Conservation (phyloP, 92 coral and sea anemone species). For the Phenganax marumi region DNA sequence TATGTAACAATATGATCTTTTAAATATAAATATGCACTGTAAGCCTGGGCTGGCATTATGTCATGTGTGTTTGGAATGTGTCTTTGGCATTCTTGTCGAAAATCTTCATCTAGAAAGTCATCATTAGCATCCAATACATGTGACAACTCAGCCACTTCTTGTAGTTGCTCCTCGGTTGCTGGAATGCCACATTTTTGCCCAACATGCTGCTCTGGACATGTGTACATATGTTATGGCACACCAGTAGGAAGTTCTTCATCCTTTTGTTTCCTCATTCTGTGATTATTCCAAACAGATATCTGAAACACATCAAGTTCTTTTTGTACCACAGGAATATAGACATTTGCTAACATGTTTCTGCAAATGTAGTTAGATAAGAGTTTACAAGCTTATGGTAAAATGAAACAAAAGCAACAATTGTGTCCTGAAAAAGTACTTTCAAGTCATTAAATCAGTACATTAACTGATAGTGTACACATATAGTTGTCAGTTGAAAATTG, state of each 20-base stretch:
- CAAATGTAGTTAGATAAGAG: conserved; percentile 12
- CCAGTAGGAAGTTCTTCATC: conserved; percentile 66
- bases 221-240: conserved; percentile 62
- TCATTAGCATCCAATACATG: conserved; percentile 53
- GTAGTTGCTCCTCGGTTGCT: conserved; percentile 57
- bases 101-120: conserved; percentile 49
- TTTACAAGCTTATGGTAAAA: neutral
- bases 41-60: conserved; percentile 62
- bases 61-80: conserved; percentile 62
- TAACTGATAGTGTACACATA: neutral
- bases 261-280: conserved; percentile 43
- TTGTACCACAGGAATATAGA: conserved; percentile 7
- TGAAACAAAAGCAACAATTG: neutral
- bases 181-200: conserved; percentile 64
- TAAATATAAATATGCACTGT: conserved; percentile 64
- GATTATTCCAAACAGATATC: conserved; percentile 22
- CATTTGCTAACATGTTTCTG: conserved; percentile 7
- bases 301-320: conserved; percentile 4
- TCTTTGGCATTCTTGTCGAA: conserved; percentile 61
- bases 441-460: neutral
- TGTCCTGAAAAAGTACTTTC: neutral
- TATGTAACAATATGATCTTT: conserved; percentile 34
- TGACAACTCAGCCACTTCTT: conserved; percentile 62
- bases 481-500: neutral
- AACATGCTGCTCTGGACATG: conserved; percentile 55